Base-by-base conservation (phyloP, 1,140 invertebrate genomes). In the Drosophila tani region DNA sequence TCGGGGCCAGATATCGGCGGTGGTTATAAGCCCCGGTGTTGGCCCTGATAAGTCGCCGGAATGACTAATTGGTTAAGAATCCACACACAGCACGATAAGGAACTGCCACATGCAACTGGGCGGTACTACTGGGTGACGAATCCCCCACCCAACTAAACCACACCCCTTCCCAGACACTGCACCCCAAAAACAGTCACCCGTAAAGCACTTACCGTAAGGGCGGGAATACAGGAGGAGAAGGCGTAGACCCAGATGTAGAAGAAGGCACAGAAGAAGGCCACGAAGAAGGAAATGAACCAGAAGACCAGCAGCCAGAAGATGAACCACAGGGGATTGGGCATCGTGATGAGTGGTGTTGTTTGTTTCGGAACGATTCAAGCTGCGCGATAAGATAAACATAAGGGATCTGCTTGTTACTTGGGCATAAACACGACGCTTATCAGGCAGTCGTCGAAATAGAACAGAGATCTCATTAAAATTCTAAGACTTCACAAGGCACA, bases 241-340 rank as follows among this genome's bases (percentile, higher is more conserved):
- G 95, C 95, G 71, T 96, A 94, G 1, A 97, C 68, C 17, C 97
- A 79, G 43, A 97, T 96, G 93, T 97, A 97, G 71, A 95, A 94
- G 45, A 94, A 94, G 3, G 96, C 96, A 92, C 96, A 96, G 73
- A 97, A 94, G 43, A 94, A 94, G 14, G 96, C 96, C 27, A 97
- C 93, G 91, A 95, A 95, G 88, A 96, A 96, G 12, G 95, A 94
- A 56, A 97, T 92, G 65, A 97, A 94, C 75, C 97, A 94, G n/a
- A 97, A 93, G 62, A 97, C 94, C 8, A 97, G 79, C 1, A 97
- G 93, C 97, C 97, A 97, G 63, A 97, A 94, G 38, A 97, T 94
- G 47, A 95, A 95, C 94, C 95, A 96, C 12, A 96, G 41, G 38
- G 93, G 91, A 92, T 94, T 94, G n/a, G 81, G 91, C 93, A 94